Base-by-base conservation (phyloP, 2,888 invertebrate genomes). In the Branchipolynoe longqiensis region DNA sequence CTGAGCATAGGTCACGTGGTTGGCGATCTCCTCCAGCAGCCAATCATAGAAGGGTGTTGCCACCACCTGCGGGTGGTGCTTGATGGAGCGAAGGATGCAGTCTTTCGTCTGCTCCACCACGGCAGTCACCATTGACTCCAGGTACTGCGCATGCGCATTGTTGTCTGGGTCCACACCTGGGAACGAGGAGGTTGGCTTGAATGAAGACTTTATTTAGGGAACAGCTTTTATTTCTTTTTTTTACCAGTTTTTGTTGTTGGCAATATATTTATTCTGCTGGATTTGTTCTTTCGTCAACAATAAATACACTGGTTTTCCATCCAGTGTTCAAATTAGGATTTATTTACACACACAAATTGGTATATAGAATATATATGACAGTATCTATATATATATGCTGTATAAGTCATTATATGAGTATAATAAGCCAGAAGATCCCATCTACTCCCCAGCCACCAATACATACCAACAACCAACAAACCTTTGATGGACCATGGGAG, bases 401-500 rank as follows among this genome's bases (percentile, higher is more conserved):
- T n/a, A n/a, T n/a, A n/a, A n/a, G n/a, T n/a, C n/a, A n/a, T n/a
- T n/a, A n/a, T n/a, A n/a, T n/a, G n/a, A n/a, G n/a, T n/a, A n/a
- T n/a, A n/a, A n/a, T n/a, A n/a, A n/a, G n/a, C n/a, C n/a, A n/a
- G n/a, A n/a, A n/a, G n/a, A n/a, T n/a, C n/a, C n/a, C n/a, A n/a
- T n/a, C n/a, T n/a, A n/a, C n/a, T n/a, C n/a, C n/a, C n/a, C n/a
- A n/a, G n/a, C n/a, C n/a, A n/a, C n/a, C n/a, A n/a, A 48, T 48
- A 48, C 48, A 48, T 48, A 12, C 8, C 8, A 12, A 18, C 48
- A 48, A 18, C 18, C 18, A 14, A 69, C 48, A 4, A 25, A 78
- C 78, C 78, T 48, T 78, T 78, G 78, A 31, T 78, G 41, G 41
- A 25, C 78, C 78, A 78, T 25, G 78, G 78, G 6, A 78, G 25